Conservation (phyloP, 2,797 vertebrate genomes). For the Anguilla obscura region DNA sequence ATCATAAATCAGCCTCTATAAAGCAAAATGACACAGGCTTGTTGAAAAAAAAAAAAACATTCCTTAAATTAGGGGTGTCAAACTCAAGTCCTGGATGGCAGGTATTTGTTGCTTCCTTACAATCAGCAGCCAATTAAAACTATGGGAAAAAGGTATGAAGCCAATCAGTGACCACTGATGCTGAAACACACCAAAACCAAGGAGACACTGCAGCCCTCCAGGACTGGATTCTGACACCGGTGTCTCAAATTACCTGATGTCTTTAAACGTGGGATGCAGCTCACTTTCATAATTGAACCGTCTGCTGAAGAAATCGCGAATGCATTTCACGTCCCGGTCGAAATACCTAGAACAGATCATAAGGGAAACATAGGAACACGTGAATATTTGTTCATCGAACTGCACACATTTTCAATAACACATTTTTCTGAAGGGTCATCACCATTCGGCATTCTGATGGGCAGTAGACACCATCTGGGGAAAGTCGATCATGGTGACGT, state of each 20-base stretch:
- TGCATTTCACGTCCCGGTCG: constrained; percentile 93
- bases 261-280: constrained; percentile 87
- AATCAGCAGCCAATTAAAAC: background rate
- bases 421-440: constrained; percentile 21
- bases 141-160: background rate
- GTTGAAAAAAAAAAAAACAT: background rate
- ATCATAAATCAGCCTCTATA: background rate
- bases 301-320: constrained; percentile 89
- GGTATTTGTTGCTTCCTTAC: background rate
- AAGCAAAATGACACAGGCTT: background rate
- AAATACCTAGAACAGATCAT: constrained; percentile 83
- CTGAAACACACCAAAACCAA: background rate
- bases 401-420: background rate
- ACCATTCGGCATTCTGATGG: constrained; percentile 95
- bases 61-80: background rate
- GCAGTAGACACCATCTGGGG: constrained; percentile 98
- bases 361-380: constrained; percentile 30
- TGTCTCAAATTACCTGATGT: constrained; percentile 78
- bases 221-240: background rate
- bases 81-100: background rate
- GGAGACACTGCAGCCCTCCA: background rate
- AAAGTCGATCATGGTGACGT: constrained; percentile 94
- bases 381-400: background rate
- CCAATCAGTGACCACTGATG: background rate
- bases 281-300: constrained; percentile 90